Evolutionary conservation across 2,888 invertebrate species (phyloP).

Genomic region (Hipparchia semele): DNA sequence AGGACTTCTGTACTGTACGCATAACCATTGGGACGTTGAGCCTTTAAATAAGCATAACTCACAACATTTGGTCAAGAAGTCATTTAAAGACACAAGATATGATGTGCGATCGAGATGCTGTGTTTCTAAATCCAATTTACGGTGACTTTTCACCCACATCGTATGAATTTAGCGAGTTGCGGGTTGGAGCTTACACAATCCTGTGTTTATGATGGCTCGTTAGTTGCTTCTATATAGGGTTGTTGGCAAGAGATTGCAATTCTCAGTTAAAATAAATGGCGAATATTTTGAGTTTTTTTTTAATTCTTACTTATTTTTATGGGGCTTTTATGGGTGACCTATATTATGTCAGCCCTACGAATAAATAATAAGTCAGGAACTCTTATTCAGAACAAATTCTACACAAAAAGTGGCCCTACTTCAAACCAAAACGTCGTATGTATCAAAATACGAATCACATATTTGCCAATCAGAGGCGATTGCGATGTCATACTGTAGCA

Average conservation of each 20-base stretch:
- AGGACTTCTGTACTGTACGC: too few species aligned
- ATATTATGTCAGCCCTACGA: too few species aligned
- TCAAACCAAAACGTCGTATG: too few species aligned
- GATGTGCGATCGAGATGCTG: background rate
- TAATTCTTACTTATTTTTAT: too few species aligned
- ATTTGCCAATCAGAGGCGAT: too few species aligned
- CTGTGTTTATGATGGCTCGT: background rate
- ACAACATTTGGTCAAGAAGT: background rate
- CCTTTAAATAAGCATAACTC: background rate
- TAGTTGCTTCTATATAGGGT: conserved; percentile 12
- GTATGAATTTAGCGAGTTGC: conserved; percentile 8
- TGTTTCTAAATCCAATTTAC: conserved; percentile 18
- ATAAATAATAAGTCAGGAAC: too few species aligned
- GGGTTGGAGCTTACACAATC: conserved; percentile 6
- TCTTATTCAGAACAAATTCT: too few species aligned
- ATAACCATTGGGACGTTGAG: too few species aligned
- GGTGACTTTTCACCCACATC: conserved; percentile 16
- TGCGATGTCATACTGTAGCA: too few species aligned
- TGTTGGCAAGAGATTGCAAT: background rate
- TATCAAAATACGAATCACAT: too few species aligned
- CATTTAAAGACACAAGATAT: background rate
- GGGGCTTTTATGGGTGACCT: too few species aligned
- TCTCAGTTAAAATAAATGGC: background rate
- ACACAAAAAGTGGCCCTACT: too few species aligned
- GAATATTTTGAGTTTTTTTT: background rate